Percentiles rank a stretch among this genome's conserved stretches.
These are phyloP conservation scores for Punctoribates punctum DNA, from an alignment of 2,888 invertebrate genomes.

Conservation along the genomic window DNA sequence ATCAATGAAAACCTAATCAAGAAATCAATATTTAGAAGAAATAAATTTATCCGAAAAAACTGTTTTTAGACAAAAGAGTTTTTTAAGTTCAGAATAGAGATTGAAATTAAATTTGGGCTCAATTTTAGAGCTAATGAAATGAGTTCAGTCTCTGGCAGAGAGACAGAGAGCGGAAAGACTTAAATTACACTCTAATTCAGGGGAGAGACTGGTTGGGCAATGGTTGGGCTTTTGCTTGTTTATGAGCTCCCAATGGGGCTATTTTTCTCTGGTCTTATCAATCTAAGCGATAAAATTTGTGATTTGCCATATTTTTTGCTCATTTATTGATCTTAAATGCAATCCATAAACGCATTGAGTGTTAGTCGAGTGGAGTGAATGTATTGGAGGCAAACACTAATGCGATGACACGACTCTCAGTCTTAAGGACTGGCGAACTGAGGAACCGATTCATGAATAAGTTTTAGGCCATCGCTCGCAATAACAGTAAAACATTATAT, in stretches of 20 bases:
- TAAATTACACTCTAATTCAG: not conserved
- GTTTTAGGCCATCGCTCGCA: not conserved
- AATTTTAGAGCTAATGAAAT: not conserved
- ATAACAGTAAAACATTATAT: not conserved
- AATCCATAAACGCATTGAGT: constrained; percentile 25
- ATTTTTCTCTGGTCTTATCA: not conserved
- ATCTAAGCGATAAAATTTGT: constrained; percentile 9
- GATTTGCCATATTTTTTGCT: not conserved
- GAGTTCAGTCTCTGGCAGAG: not conserved
- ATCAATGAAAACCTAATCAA: not conserved
- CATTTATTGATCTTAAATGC: constrained; percentile 22
- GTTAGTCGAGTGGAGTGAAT: not conserved
- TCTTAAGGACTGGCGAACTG: not conserved
- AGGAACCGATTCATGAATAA: constrained; percentile 17
- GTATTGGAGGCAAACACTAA: not conserved
- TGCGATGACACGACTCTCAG: not conserved
- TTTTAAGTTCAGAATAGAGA: not conserved
- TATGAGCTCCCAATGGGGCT: constrained; percentile 9
- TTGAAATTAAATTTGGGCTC: not conserved
- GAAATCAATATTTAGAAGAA: not conserved
- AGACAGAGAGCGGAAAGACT: not conserved
- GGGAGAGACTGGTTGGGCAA: not conserved
- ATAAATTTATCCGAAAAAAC: not conserved
- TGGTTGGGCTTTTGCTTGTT: too few relatives aligned
- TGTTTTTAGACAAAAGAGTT: not conserved